Evolutionary conservation across 1,140 invertebrate genomes (phyloP), one percentile per base, ranked within the genome.

Genomic region (Spodoptera frugiperda): DNA sequence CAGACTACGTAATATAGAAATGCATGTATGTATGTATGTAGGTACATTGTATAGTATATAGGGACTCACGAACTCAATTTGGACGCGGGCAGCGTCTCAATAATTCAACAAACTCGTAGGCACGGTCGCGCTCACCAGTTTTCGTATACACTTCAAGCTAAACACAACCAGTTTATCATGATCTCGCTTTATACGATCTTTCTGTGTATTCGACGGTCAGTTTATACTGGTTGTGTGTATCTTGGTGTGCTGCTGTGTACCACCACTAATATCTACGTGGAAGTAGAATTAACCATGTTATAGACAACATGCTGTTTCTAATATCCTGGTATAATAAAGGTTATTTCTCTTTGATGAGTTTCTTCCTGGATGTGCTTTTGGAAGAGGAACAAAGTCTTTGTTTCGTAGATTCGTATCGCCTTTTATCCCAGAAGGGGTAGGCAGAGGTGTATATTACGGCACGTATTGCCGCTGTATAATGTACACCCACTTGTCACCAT

Each of bases 21-120:
- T 21, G 3, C 19, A 14, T 51, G 49, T 15, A n/a, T 33, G 25
- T 15, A 44, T 14, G 21, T 30, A 14, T n/a, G n/a, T n/a, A 4
- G 25, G 25, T 25, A 25, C 46, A 8, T 15, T 15, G 8, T 55
- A 2, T 25, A 72, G 25, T 33, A 19, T 17, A 51, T 15, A 39
- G 51, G n/a, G 11, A 53, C 30, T 54, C 53, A 54, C 68, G 68
- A 54, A 46, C 53, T 54, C 68, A 44, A 57, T 72, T 46, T 21
- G 30, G 53, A 57, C 68, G 68, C 51, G 25, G 44, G 59, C 15
- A n/a, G 57, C 15, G 54, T 61, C 51, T 71, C 71, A 61, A 73
- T 73, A 61, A 73, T 73, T 73, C 55, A 73, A 49, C 21, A n/a
- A n/a, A 48, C 44, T 39, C 8, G 33, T 39, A 46, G 39, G 33